Conservation (phyloP, 1,140 invertebrate genomes). For the Pseudobourletiella spinata region DNA sequence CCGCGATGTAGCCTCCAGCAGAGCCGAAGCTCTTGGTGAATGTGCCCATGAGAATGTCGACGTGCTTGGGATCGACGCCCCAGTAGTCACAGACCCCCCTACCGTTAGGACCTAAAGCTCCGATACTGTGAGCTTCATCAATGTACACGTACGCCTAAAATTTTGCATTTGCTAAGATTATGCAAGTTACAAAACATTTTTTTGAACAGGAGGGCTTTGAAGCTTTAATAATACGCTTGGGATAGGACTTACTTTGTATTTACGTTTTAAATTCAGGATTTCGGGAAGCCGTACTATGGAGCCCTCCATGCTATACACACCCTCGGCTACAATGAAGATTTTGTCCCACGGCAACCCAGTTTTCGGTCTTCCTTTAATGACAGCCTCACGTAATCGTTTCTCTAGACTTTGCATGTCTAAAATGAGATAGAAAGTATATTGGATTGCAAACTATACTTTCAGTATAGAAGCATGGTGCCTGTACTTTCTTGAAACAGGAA, state of each 20-base stretch:
- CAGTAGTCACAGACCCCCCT: conserved; percentile 82
- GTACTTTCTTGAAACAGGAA: no score
- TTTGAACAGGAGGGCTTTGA: no score
- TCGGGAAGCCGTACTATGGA: conserved; percentile 82
- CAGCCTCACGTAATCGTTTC: conserved; percentile 59
- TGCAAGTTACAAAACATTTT: no score
- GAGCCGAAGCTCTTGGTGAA: conserved; percentile 93
- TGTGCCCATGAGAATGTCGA: conserved; percentile 96
- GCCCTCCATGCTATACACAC: conserved; percentile 98
- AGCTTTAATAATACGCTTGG: no score
- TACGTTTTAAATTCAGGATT: conserved; percentile 86
- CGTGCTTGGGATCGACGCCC: conserved; percentile 68
- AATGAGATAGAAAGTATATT: no score
- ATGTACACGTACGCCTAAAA: conserved; percentile 85
- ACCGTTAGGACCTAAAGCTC: conserved; percentile 79
- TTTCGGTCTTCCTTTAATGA: conserved; percentile 70
- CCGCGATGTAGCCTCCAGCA: conserved; percentile 93
- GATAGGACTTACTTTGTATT: conserved; percentile 80
- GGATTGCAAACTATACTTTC: no score
- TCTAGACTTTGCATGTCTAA: conserved; percentile 79
- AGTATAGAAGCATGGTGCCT: no score
- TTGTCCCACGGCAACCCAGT: conserved; percentile 78
- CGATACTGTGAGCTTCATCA: conserved; percentile 94
- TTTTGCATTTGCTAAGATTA: no score
- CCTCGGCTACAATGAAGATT: conserved; percentile 89